Conservation (phyloP, 2,888 invertebrate species). For the Epinotia demarniana region DNA sequence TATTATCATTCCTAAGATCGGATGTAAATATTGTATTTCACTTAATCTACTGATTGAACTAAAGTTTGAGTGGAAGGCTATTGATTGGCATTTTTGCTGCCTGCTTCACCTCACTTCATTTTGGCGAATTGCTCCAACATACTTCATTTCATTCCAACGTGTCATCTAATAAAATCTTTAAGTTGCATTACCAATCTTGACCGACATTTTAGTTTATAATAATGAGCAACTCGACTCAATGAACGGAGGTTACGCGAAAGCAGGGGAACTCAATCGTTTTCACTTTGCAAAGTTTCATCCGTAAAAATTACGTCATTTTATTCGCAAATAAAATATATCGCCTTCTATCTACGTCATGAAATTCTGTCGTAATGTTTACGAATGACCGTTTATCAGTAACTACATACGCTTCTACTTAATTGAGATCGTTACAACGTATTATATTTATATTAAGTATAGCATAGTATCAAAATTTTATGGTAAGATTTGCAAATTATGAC, state of each 20-base stretch:
- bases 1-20: constrained; percentile 64
- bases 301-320: constrained; percentile 55
- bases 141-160: constrained; percentile 35
- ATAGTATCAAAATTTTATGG: constrained; percentile 74
- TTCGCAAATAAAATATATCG: constrained; percentile 27
- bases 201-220: constrained; percentile 18
- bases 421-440: constrained; percentile 81
- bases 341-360: constrained; percentile 47
- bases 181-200: constrained; percentile 22
- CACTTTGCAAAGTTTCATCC: constrained; percentile 60
- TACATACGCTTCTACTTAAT: constrained; percentile 82
- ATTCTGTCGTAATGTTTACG: constrained; percentile 60
- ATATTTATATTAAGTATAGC: constrained; percentile 82
- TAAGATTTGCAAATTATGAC: constrained; percentile 81
- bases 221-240: constrained; percentile 56
- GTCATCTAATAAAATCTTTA: constrained; percentile 21
- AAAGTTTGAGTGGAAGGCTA: constrained; percentile 46
- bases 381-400: constrained; percentile 68
- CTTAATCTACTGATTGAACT: constrained; percentile 71
- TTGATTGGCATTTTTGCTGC: constrained; percentile 51
- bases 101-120: constrained; percentile 69
- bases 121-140: constrained; percentile 54
- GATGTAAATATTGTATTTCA: constrained; percentile 64
- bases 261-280: constrained; percentile 65
- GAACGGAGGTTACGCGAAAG: constrained; percentile 68